phyloP scores from a whole-genome alignment of 1,140 invertebrate species.

The Zaprionus taronus region DNA sequence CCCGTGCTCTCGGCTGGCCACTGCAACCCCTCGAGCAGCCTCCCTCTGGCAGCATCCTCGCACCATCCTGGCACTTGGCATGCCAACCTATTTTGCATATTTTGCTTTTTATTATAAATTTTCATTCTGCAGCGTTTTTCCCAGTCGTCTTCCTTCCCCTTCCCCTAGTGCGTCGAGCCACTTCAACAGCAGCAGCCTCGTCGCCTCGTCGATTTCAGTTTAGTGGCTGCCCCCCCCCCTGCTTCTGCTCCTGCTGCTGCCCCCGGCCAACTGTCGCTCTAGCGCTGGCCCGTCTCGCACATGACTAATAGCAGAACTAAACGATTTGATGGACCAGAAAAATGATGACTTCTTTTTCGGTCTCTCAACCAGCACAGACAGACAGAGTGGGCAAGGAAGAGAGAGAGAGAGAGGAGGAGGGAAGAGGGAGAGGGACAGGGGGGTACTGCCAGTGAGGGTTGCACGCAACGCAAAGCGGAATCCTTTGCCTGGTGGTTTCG shows the following conservation, averaged over 20 bases:
- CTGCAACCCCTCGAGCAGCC: background rate
- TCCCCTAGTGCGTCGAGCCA: conserved; percentile 38
- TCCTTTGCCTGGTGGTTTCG: conserved; percentile 30
- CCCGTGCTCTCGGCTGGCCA: background rate
- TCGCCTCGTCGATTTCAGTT: conserved; percentile 61
- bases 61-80: conserved; percentile 20
- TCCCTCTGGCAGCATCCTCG: background rate
- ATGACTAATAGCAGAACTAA: conserved; percentile 84
- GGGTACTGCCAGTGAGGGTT: conserved; percentile 46
- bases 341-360: conserved; percentile 81
- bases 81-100: conserved; percentile 71
- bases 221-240: conserved; percentile 27
- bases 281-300: conserved; percentile 42
- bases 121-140: conserved; percentile 41
- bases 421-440: conserved; percentile 26
- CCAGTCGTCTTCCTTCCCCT: conserved; percentile 26
- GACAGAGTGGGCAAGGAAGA: background rate
- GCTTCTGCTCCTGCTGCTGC: background rate
- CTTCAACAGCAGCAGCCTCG: conserved; percentile 44
- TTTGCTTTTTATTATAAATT: conserved; percentile 78
- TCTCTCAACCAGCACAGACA: conserved; percentile 6
- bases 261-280: conserved; percentile 24
- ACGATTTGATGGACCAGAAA: conserved; percentile 84
- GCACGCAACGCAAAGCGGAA: conserved; percentile 47
- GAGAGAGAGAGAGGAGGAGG: background rate